Evolutionary conservation across 2,888 invertebrate genomes (phyloP), one percentile per base, ranked within the genome.

Genomic region (Adelognathus sp.): DNA sequence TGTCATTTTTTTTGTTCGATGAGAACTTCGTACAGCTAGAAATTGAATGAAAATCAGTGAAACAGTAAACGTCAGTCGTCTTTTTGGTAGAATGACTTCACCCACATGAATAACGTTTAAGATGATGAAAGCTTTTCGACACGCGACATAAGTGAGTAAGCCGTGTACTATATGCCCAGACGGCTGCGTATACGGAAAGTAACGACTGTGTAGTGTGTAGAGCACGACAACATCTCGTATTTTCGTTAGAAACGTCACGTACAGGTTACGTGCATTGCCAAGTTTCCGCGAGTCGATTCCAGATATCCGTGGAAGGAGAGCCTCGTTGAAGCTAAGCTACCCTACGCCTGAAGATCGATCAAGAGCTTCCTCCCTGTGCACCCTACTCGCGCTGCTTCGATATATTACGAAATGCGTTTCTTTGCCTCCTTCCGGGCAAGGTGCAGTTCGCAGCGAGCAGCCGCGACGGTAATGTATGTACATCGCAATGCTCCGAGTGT

Each of bases 231-330:
- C 72, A 58, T 67, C 36, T 67, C 16, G 50, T 63, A 46, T 64
- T 63, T 56, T 69, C 54, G 72, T 72, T 73, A 63, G 72, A 56
- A 77, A 77, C 67, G 72, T 77, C 77, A 69, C 73, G 72, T 36
- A 39, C 36, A 66, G 24, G n/a, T 5, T 56, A 77, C 77, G 66
- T 72, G 61, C 56, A 11, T 46, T 41, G 29, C 21, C 14, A 31
- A 73, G 46, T 69, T 58, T 18, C 50, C 16, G 24, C 27, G 39
- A 7, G 46, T 56, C 39, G 50, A 64, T 60, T 41, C 33, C 70
- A 71, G 41, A 71, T 67, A 77, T 72, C n/a, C 24, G 3, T 29
- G 44, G 44, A 61, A 61, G 60, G 71, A 41, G 61, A 67, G 33
- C 1, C 11, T 11, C 46, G 46, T 5, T 21, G 1, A n/a, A 21